Percentiles rank a stretch among this genome's conserved stretches.
phyloP scores from a whole-genome alignment of 35 echinoderm and acorn worm species.

The Holothuria glaberrima region DNA sequence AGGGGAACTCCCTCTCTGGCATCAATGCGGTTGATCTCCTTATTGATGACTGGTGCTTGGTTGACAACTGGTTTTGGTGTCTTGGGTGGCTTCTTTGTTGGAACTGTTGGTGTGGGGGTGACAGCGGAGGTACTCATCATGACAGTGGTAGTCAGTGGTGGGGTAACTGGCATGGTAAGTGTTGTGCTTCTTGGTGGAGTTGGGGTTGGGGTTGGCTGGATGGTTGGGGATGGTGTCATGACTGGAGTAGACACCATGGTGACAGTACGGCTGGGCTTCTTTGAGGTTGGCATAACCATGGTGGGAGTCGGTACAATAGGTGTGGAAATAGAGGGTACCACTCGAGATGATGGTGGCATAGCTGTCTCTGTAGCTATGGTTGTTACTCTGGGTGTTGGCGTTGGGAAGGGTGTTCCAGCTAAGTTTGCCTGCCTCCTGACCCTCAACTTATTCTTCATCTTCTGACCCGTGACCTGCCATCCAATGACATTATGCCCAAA shows the following conservation, averaged over 20 bases:
- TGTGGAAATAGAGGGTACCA: conserved; percentile 1
- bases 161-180: conserved; percentile 32
- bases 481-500: conserved; percentile 89
- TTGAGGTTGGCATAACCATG: neutral
- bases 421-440: conserved; percentile 77
- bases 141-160: conserved; percentile 24
- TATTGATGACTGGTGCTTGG: conserved; percentile 47
- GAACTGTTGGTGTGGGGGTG: conserved; percentile 1
- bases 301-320: neutral
- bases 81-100: conserved; percentile 28
- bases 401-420: conserved; percentile 84
- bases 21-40: conserved; percentile 51
- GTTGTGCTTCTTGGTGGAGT: conserved; percentile 35
- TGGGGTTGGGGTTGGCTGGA: conserved; percentile 64
- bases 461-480: conserved; percentile 85
- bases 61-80: conserved; percentile 53
- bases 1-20: conserved; percentile 47
- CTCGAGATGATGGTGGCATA: neutral
- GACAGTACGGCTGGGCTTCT: conserved; percentile 52
- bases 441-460: conserved; percentile 56
- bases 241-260: conserved; percentile 64
- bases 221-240: conserved; percentile 56
- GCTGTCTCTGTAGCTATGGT: conserved; percentile 22
- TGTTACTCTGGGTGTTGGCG: conserved; percentile 55
- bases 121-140: neutral